These are phyloP conservation scores for Tachina lurida DNA, from an alignment of 2,888 invertebrate species.

Conservation along the genomic window DNA sequence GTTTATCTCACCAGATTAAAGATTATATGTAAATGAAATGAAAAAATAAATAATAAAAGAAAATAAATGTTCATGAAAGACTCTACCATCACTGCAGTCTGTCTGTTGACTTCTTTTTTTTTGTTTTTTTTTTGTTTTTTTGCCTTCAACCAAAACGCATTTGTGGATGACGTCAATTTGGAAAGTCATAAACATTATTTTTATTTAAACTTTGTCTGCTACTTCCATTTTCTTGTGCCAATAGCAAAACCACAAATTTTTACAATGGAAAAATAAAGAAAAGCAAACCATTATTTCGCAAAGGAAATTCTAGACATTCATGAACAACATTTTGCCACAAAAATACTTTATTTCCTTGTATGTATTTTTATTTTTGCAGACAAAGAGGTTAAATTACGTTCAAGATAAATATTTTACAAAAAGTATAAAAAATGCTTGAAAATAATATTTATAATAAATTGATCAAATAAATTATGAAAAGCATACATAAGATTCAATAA, in stretches of 20 bases:
- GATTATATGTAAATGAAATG: conserved; percentile 47
- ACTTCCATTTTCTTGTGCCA: conserved; percentile 1
- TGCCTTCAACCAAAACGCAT: conserved; percentile 37
- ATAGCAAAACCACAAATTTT: conserved; percentile 24
- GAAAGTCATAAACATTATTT: conserved; percentile 63
- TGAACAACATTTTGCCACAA: conserved; percentile 41
- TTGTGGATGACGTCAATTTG: conserved; percentile 69
- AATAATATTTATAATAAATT: conserved; percentile 38
- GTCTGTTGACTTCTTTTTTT: conserved; percentile 43
- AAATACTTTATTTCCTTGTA: conserved; percentile 7
- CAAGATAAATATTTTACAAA: background rate
- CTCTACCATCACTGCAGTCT: conserved; percentile 41
- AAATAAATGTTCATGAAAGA: conserved; percentile 12
- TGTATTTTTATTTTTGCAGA: background rate
- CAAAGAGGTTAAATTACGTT: conserved; percentile 55
- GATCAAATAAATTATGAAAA: conserved; percentile 26
- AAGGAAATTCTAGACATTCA: conserved; percentile 67
- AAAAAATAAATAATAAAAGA: conserved; percentile 1
- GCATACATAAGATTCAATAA: background rate
- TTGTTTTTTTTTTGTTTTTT: too few relatives aligned
- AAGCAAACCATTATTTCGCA: background rate
- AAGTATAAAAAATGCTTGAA: conserved; percentile 19
- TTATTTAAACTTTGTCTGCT: conserved; percentile 42
- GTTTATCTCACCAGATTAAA: conserved; percentile 64
- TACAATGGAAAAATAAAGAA: conserved; percentile 46